Evolutionary conservation across 2,888 invertebrate species (phyloP).

Genomic region (Phyllotreta cruciferae): DNA sequence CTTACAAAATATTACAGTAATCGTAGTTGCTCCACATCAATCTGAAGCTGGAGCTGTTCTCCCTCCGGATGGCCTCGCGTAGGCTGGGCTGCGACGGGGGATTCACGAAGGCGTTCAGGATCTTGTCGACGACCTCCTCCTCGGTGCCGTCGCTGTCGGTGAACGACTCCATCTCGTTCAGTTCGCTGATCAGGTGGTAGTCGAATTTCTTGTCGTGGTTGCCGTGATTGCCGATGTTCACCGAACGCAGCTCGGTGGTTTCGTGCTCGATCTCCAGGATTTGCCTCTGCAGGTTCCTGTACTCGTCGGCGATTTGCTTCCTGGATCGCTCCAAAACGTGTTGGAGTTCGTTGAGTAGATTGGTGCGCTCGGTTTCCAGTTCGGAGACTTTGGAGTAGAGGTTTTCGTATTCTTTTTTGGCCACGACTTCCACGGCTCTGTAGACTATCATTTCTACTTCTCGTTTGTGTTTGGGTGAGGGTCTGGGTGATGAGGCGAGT

Average conservation of each 20-base stretch:
- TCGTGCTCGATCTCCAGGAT: constrained; percentile 43
- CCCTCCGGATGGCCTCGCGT: constrained; percentile 14
- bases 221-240: constrained; percentile 7
- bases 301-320: constrained; percentile 45
- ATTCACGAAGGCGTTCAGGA: constrained; percentile 35
- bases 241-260: constrained; percentile 31
- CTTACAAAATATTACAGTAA: constrained; percentile 29
- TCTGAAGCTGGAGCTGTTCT: constrained; percentile 3
- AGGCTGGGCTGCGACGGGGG: constrained; percentile 8
- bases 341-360: constrained; percentile 43
- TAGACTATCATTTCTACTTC: constrained; percentile 35
- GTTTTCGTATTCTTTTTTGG: constrained; percentile 40
- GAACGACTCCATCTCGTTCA: constrained; percentile 11
- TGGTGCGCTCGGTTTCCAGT: constrained; percentile 43
- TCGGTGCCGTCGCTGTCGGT: constrained; percentile 22
- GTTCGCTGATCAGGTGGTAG: constrained; percentile 2
- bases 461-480: constrained; percentile 15
- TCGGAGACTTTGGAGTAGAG: constrained; percentile 42
- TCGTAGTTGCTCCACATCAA: constrained; percentile 6
- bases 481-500: no score
- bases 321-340: constrained; percentile 42
- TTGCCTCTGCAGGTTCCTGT: constrained; percentile 41
- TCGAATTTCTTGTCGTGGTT: constrained; percentile 5
- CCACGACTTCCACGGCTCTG: constrained; percentile 32
- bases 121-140: constrained; percentile 23